phyloP scores from a whole-genome alignment of 2,888 invertebrate species.

The Xestia c-nigrum region DNA sequence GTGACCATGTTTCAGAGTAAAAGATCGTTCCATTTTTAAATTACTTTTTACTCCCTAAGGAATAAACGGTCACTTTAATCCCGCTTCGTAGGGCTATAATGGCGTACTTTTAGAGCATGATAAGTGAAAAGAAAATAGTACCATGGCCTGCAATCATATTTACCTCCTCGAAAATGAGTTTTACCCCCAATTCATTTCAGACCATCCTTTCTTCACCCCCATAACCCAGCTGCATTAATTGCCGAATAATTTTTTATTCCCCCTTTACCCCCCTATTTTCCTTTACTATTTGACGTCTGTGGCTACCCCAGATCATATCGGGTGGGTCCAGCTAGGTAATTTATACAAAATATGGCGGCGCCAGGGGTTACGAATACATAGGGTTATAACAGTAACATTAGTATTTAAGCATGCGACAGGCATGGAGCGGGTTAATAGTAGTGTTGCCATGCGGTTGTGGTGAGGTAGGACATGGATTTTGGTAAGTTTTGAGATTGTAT shows the following conservation, averaged over 20 bases:
- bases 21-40: too few species aligned
- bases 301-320: constrained; percentile 64
- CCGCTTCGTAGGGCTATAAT: too few species aligned
- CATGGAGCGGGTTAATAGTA: constrained; percentile 57
- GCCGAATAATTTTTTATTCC: constrained; percentile 36
- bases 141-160: neutral
- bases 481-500: neutral
- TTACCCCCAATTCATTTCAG: too few species aligned
- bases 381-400: constrained; percentile 70
- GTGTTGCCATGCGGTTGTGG: constrained; percentile 36
- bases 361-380: constrained; percentile 59
- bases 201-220: constrained; percentile 8
- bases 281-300: constrained; percentile 32
- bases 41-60: too few species aligned
- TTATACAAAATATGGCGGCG: constrained; percentile 67
- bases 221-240: constrained; percentile 28
- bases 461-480: constrained; percentile 23
- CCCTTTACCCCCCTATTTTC: constrained; percentile 30
- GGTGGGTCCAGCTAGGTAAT: constrained; percentile 65
- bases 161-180: neutral
- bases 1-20: too few species aligned
- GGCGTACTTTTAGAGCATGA: too few species aligned
- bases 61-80: too few species aligned
- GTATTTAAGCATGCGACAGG: constrained; percentile 68
- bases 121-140: too few species aligned